Conservation (phyloP, 2,797 vertebrate genomes). For the Gymnothorax javanicus region DNA sequence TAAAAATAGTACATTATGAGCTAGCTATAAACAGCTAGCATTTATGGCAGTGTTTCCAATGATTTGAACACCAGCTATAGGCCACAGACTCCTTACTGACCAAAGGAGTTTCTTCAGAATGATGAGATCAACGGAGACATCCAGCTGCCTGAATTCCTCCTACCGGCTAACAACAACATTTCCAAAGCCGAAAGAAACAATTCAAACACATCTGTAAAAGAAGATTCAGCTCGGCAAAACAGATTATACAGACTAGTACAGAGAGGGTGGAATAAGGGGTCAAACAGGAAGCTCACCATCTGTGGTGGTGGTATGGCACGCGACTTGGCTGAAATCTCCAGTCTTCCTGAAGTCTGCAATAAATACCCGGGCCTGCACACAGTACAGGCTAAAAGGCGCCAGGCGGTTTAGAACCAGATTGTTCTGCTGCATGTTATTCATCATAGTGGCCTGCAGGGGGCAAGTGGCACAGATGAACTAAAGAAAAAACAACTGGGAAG, state of each 20-base stretch:
- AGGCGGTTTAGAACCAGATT: not conserved
- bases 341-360: not conserved
- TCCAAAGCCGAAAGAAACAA: not conserved
- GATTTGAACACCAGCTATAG: not conserved
- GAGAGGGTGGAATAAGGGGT: not conserved
- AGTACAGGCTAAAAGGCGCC: not conserved
- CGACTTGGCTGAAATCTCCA: not conserved
- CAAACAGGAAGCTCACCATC: not conserved
- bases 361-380: constrained; percentile 3
- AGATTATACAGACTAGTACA: not conserved
- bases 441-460: constrained; percentile 7
- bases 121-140: not conserved
- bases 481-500: not conserved
- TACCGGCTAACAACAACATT: not conserved
- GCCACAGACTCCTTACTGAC: not conserved
- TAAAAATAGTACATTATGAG: no score
- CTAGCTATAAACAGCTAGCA: no score
- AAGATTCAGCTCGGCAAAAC: not conserved
- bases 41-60: no score
- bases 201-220: not conserved
- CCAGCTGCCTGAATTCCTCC: not conserved
- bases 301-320: constrained; percentile 3
- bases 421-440: not conserved
- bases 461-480: not conserved
- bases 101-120: not conserved